A percentile compares a stretch with the other conserved stretches of the same genome.
phyloP scores from a whole-genome alignment of 2,888 invertebrate species.

The Pollenia angustigena region DNA sequence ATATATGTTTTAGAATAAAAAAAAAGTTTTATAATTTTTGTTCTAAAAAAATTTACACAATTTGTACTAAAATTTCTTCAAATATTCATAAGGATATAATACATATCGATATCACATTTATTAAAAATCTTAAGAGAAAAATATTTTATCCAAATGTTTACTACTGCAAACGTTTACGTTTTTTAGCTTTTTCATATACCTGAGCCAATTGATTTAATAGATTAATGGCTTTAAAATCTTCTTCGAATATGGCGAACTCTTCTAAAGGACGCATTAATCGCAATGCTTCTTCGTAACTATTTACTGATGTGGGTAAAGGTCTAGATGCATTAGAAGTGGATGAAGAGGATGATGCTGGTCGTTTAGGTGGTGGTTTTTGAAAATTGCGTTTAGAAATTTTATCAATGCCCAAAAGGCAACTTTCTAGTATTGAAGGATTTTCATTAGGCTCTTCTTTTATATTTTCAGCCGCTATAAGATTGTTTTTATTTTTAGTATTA shows the following conservation, averaged over 20 bases:
- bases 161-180: constrained; percentile 56
- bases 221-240: constrained; percentile 76
- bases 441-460: constrained; percentile 64
- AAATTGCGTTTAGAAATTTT: constrained; percentile 11
- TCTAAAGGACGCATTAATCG: constrained; percentile 74
- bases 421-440: constrained; percentile 51
- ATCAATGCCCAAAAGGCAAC: constrained; percentile 50
- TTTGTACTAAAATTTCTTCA: background rate
- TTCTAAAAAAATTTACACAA: too few species aligned
- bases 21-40: too few species aligned
- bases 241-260: constrained; percentile 75
- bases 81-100: background rate
- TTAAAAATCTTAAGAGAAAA: constrained; percentile 37
- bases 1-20: too few species aligned
- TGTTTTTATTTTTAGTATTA: background rate
- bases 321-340: constrained; percentile 42
- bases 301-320: constrained; percentile 23
- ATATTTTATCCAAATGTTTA: background rate
- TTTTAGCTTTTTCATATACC: constrained; percentile 71
- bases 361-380: constrained; percentile 20
- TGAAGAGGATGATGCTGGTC: constrained; percentile 45
- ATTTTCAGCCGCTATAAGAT: background rate
- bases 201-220: constrained; percentile 75
- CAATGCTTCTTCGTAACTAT: constrained; percentile 74
- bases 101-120: constrained; percentile 63